Percentiles rank a stretch among this genome's conserved stretches.
Conservation (phyloP, 2,888 invertebrate species). For the Drosophila merina region DNA sequence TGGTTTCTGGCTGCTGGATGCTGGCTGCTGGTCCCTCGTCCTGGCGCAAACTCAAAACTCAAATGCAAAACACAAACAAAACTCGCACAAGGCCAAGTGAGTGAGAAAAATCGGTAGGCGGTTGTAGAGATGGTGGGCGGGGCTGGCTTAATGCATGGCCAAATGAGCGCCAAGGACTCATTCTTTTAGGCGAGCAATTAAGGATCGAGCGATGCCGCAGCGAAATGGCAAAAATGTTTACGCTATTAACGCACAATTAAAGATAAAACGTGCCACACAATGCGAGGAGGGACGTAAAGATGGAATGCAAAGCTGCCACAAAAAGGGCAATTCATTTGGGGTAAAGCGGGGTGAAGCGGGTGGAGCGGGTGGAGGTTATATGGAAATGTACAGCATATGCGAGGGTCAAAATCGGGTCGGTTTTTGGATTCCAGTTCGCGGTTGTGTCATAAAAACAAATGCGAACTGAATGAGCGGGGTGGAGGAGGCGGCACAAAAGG, state of each 20-base stretch:
- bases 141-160: slow-evolving; percentile 58
- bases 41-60: background rate
- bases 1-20: background rate
- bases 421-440: slow-evolving; percentile 44
- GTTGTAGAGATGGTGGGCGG: background rate
- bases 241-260: slow-evolving; percentile 78
- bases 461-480: slow-evolving; percentile 39
- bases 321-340: slow-evolving; percentile 69
- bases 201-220: slow-evolving; percentile 25
- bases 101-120: background rate
- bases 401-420: slow-evolving; percentile 29
- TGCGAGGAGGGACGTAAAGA: background rate
- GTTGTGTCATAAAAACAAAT: slow-evolving; percentile 71
- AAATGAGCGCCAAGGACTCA: slow-evolving; percentile 66
- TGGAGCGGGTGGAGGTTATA: background rate
- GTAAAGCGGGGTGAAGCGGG: slow-evolving; percentile 2
- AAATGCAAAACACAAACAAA: slow-evolving; percentile 8
- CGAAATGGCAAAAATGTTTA: slow-evolving; percentile 67
- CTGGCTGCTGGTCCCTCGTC: background rate
- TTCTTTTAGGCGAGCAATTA: slow-evolving; percentile 52
- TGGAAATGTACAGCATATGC: slow-evolving; percentile 55
- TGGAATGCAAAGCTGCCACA: slow-evolving; percentile 21
- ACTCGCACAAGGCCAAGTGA: slow-evolving; percentile 17
- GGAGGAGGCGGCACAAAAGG: slow-evolving; percentile 28
- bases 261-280: slow-evolving; percentile 65